Base-by-base conservation (phyloP, 2,888 invertebrate species). In the Zygogramma bicolorata region DNA sequence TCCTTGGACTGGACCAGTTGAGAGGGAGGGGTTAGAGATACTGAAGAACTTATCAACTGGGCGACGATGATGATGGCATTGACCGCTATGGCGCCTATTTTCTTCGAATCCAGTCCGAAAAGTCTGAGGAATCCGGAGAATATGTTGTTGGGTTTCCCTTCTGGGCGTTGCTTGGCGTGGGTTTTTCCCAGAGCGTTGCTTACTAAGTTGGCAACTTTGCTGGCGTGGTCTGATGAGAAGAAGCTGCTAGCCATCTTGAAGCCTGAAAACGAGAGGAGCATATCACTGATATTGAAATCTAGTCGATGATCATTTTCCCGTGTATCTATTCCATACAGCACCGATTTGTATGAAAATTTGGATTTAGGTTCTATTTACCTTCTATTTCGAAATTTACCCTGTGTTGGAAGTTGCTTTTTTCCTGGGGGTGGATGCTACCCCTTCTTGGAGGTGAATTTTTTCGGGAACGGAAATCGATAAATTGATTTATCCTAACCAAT, bases 61-160 rank as follows among this genome's bases (percentile, higher is more conserved):
- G 95, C 95, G 15, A 96, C 90, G 86, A 95, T 94, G 75, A 96
- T 92, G 15, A 95, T 89, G 20, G 94, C 94, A 84, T 96, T 96
- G 15, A 96, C 90, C 13, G 95, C 94, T 46, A 95, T 92, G 0
- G 95, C 95, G 31, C 94, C 93, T 73, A 95, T 89, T 86, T 94
- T 94, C 68, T 90, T 91, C 0, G 93, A 90, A 84, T 95, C 93
- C 65, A 96, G 89, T 20, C 95, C 95, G 77, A 96, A 89, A 68
- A 95, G 86, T 59, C 91, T 89, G 74, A 95, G 89, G 79, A 94
- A 89, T 13, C 89, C 89, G 1, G 88, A 86, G 73, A 89, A 84
- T n/a, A 89, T 78, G 72, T 85, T 85, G 81, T 85, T 85, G n/a
- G 88, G 74, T 3, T 75, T 80, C 1, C 80, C 38, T 25, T 42